phyloP scores from a whole-genome alignment of 2,113 vertebrate species.

The Pedionomus torquatus region DNA sequence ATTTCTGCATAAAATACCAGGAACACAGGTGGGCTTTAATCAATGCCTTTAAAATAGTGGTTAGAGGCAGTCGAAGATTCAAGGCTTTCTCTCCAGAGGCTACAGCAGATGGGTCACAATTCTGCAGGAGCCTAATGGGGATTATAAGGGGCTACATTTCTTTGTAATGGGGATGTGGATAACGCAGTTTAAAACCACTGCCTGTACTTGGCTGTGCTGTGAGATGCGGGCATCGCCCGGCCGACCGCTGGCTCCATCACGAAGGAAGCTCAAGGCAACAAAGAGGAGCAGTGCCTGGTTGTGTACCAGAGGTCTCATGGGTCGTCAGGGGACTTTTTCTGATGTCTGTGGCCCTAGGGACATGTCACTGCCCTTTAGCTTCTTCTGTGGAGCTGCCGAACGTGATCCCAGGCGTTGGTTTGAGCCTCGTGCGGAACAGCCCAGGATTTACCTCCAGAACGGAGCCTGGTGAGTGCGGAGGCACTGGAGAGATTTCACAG shows the following conservation, averaged over 20 bases:
- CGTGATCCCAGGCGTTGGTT: neutral
- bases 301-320: neutral
- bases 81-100: neutral
- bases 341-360: neutral
- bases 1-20: neutral
- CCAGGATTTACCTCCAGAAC: neutral
- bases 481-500: neutral
- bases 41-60: neutral
- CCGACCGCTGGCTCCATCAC: neutral
- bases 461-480: accelerated
- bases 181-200: neutral
- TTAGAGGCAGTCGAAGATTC: neutral
- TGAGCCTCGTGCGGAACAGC: neutral
- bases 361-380: neutral
- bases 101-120: neutral
- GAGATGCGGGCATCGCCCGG: neutral
- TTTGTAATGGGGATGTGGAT: neutral
- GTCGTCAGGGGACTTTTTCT: accelerated
- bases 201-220: neutral
- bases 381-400: neutral
- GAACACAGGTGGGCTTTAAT: neutral
- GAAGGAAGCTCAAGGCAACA: neutral
- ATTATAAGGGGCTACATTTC: neutral
- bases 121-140: neutral
- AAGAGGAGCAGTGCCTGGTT: accelerated